phyloP scores from a whole-genome alignment of 2,888 invertebrate species.

The Pomacea canaliculata region DNA sequence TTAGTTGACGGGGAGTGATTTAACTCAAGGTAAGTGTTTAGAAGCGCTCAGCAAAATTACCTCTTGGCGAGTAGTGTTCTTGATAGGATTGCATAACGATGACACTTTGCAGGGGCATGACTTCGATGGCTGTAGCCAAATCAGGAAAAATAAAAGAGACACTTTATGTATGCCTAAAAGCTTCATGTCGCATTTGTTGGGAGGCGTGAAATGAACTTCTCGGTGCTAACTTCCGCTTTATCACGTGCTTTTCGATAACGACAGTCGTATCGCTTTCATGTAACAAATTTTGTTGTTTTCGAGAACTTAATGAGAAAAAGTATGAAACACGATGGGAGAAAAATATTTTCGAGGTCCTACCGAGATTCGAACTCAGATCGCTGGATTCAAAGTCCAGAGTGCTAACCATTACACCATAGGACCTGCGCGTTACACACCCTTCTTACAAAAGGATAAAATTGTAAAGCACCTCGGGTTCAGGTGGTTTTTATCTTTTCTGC shows the following conservation, averaged over 20 bases:
- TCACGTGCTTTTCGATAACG: not conserved
- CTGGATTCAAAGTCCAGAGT: slow-evolving; percentile 38
- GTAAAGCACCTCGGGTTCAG: too few species aligned
- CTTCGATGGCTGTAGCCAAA: not conserved
- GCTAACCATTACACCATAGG: slow-evolving; percentile 37
- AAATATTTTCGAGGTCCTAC: slow-evolving; percentile 19
- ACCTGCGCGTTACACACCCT: not conserved
- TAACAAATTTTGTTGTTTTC: not conserved
- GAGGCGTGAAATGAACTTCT: not conserved
- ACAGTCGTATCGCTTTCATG: not conserved
- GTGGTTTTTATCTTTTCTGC: too few species aligned
- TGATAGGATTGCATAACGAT: slow-evolving; percentile 39
- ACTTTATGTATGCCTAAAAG: not conserved
- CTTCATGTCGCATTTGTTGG: not conserved
- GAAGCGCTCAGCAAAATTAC: slow-evolving; percentile 20
- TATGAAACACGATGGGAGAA: too few species aligned
- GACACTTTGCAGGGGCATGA: slow-evolving; percentile 39
- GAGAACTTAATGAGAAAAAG: too few species aligned
- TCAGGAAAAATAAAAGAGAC: not conserved
- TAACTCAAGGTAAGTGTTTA: too few species aligned
- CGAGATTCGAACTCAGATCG: slow-evolving; percentile 38
- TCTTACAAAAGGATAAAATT: too few species aligned
- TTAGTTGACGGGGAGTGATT: too few species aligned
- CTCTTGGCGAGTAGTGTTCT: slow-evolving; percentile 42
- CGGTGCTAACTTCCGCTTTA: not conserved